Evolutionary conservation across 2,797 vertebrate genomes (phyloP), one percentile per base, ranked within the genome.

Genomic region (Epinephelus malabaricus): DNA sequence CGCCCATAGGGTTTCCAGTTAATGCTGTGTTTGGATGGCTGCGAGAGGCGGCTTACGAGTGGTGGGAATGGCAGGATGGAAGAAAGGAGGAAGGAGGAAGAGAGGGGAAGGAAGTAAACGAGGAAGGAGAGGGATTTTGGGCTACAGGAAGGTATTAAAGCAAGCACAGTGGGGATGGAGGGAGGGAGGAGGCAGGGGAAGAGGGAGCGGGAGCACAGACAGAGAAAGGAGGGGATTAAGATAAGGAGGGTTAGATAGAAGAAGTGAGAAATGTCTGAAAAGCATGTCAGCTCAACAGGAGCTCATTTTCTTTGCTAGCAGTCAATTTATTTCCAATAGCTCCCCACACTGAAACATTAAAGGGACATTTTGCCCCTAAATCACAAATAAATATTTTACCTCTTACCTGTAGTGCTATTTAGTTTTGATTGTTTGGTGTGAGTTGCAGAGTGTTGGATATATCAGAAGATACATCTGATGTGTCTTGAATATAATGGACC

Each of bases 261-360:
- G 73, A 38, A 85, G 65, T 72, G 69, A 74, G 79, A 86, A 86
- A 89, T 88, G 55, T 85, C 70, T 61, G 73, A 76, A 88, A 87
- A 82, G 60, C 76, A 70, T 69, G 51, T 54, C 45, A 46, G 49
- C 69, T 72, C 63, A 69, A 72, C 64, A 58, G 58, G 73, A 76
- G 63, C 46, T 83, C 5, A 30, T 86, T 78, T 86, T 82, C 27
- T 84, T 61, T 68, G n/a, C 30, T 61, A 51, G 47, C 15, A 64
- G 60, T 73, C 25, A 6, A 76, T 85, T 84, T 51, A 73, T 69
- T 76, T 64, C 53, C 64, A 40, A 45, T 21, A 47, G 38, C 55
- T 60, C 38, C 30, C 81, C 62, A 65, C 23, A 55, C 13, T 4
- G 60, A 12, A 78, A 49, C 17, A 15, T 49, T 18, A 49, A 49